phyloP scores from a whole-genome alignment of 2,888 invertebrate genomes.

The Agrenia bidenticulata region DNA sequence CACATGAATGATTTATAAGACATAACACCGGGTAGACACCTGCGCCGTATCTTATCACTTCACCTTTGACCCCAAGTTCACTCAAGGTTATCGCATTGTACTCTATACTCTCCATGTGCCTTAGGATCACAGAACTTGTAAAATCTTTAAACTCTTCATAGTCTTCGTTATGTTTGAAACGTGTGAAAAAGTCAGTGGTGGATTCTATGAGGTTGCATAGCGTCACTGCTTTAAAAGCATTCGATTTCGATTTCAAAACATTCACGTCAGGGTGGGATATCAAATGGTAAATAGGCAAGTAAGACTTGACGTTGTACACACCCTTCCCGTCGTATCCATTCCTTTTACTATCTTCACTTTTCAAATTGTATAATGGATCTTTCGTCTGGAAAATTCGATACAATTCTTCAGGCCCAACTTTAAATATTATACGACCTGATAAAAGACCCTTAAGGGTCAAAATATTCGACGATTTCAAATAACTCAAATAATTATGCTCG shows the following conservation, averaged over 20 bases:
- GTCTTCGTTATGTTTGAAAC: conserved; percentile 20
- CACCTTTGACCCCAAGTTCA: conserved; percentile 12
- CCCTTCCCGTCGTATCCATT: conserved; percentile 30
- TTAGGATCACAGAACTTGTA: conserved; percentile 36
- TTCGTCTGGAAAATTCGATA: conserved; percentile 29
- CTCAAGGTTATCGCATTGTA: conserved; percentile 50
- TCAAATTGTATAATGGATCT: conserved; percentile 19
- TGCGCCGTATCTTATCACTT: conserved; percentile 35
- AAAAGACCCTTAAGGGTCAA: conserved; percentile 36
- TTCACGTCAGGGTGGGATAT: conserved; percentile 33
- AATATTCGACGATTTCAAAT: conserved; percentile 35
- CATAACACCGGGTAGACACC: conserved; percentile 46
- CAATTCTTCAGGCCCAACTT: conserved; percentile 37
- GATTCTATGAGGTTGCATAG: conserved; percentile 41
- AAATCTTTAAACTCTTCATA: conserved; percentile 36
- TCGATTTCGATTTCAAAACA: conserved; percentile 17
- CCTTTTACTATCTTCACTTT: not conserved
- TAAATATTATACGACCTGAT: conserved; percentile 39
- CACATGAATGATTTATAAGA: conserved; percentile 50
- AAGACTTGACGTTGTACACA: conserved; percentile 35
- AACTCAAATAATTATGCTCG: conserved; percentile 41
- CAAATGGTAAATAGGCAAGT: conserved; percentile 37
- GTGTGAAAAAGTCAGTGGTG: conserved; percentile 33
- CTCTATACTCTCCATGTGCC: conserved; percentile 48
- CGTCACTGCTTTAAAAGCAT: conserved; percentile 42